Base-by-base conservation (phyloP, 2,113 vertebrate genomes). In the Reinhardtius hippoglossoides region DNA sequence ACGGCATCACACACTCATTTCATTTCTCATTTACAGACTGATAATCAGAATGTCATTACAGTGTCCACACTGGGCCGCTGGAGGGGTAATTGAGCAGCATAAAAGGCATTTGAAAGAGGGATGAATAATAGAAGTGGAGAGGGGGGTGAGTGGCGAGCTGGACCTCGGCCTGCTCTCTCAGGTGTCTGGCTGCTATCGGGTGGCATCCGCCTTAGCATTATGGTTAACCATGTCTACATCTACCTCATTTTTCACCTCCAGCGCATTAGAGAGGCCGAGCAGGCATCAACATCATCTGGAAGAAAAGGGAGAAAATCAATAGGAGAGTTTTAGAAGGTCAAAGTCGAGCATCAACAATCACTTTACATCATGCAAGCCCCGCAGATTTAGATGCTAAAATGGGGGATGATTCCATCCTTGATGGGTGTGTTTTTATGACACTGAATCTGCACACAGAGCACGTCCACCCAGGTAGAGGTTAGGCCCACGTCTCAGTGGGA, bases 1-100 rank as follows among this genome's bases (percentile, higher is more conserved):
- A 89, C 65, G 18, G 91, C 94, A 96, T 93, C 86, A 95, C 95
- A 94, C 95, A 96, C 95, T 96, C 95, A 94, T 97, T 98, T 96
- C 95, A 98, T 97, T 97, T 95, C 97, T 98, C 97, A 98, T 97
- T 98, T 98, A 96, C 96, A 95, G 95, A 96, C 95, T 97, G 96
- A 98, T 97, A 97, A 99, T 98, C 96, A 98, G 95, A 97, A 97
- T 96, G 97, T 97, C 97, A 97, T 98, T 98, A 97, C 95, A 94
- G 92, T 86, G 95, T 95, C 96, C 95, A 95, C 94, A 96, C 94
- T 89, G 91, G 95, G 95, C 93, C 69, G 94, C 95, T 95, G 94
- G 95, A 96, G 87, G 89, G 93, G 94, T 97, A 97, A 98, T 97
- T 97, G 96, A 97, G 96, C 94, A 95, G 92, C 90, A 91, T 91